A percentile compares a stretch with the other conserved stretches of the same genome.
phyloP scores from a whole-genome alignment of 2,113 vertebrate genomes.

The Corythoichthys haematopterus region DNA sequence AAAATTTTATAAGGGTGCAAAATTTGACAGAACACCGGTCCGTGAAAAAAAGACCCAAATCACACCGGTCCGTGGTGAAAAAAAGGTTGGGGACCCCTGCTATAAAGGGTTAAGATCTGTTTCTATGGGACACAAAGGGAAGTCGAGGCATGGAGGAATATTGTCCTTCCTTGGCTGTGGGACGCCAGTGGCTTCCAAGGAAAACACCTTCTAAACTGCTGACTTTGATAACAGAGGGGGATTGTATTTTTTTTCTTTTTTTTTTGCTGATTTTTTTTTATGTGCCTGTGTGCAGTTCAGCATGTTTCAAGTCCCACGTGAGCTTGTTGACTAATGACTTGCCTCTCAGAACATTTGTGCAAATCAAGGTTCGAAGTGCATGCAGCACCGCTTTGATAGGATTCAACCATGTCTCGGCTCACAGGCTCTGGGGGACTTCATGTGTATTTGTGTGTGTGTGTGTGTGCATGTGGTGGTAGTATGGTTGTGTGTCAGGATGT shows the following conservation, averaged over 20 bases:
- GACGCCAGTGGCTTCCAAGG: slow-evolving; percentile 48
- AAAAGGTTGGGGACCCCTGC: no score
- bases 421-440: background rate
- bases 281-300: slow-evolving; percentile 27
- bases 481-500: slow-evolving; percentile 18
- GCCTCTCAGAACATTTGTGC: slow-evolving; percentile 31
- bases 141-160: slow-evolving; percentile 42
- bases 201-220: slow-evolving; percentile 53
- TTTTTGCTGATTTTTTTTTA: background rate
- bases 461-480: background rate
- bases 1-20: no score
- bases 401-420: background rate
- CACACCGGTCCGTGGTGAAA: no score
- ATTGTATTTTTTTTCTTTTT: slow-evolving; percentile 22
- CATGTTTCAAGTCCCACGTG: slow-evolving; percentile 29
- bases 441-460: slow-evolving; percentile 2
- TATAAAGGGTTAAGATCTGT: background rate
- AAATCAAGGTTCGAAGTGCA: slow-evolving; percentile 32
- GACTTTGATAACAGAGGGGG: slow-evolving; percentile 54
- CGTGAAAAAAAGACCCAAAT: no score
- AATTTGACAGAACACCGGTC: no score
- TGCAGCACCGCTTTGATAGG: slow-evolving; percentile 25
- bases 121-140: slow-evolving; percentile 25
- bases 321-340: slow-evolving; percentile 44
- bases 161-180: slow-evolving; percentile 47